These are phyloP conservation scores for Phortica variegata DNA, from an alignment of 1,140 invertebrate species.

Conservation along the genomic window DNA sequence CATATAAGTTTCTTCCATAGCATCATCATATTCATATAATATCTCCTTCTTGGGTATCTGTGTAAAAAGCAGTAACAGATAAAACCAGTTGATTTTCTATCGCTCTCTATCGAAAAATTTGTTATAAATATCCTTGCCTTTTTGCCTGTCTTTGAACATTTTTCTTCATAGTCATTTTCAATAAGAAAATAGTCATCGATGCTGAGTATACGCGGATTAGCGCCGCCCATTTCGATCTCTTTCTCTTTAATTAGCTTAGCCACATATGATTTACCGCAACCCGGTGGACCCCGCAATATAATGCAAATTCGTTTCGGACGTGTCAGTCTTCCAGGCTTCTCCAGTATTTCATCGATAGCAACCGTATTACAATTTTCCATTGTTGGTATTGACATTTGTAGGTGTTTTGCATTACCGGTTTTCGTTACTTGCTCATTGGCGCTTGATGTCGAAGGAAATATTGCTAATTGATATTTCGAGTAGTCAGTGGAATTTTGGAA, in stretches of 20 bases:
- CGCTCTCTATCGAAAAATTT: neutral
- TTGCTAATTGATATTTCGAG: neutral
- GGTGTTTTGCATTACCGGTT: constrained; percentile 1
- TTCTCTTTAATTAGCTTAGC: constrained; percentile 80
- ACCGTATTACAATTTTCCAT: constrained; percentile 57
- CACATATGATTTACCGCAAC: constrained; percentile 81
- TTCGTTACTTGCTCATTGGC: constrained; percentile 28
- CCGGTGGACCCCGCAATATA: constrained; percentile 84
- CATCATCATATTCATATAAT: constrained; percentile 88
- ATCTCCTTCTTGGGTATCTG: constrained; percentile 71
- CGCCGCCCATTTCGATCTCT: constrained; percentile 58
- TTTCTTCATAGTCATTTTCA: constrained; percentile 80
- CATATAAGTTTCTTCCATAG: constrained; percentile 79
- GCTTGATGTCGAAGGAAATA: constrained; percentile 33
- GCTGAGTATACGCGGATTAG: constrained; percentile 84
- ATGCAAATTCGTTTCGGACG: constrained; percentile 79
- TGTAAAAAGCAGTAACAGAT: neutral
- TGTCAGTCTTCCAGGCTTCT: constrained; percentile 61
- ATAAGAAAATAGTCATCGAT: constrained; percentile 96
- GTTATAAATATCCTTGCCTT: constrained; percentile 59
- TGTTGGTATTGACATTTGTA: constrained; percentile 35
- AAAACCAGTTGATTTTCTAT: too few species aligned
- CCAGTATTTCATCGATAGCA: constrained; percentile 81
- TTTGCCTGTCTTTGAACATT: constrained; percentile 76
- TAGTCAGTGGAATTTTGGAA: constrained; percentile 8